Evolutionary conservation across 1,140 invertebrate genomes (phyloP).

Genomic region (Tetraneura akinire): DNA sequence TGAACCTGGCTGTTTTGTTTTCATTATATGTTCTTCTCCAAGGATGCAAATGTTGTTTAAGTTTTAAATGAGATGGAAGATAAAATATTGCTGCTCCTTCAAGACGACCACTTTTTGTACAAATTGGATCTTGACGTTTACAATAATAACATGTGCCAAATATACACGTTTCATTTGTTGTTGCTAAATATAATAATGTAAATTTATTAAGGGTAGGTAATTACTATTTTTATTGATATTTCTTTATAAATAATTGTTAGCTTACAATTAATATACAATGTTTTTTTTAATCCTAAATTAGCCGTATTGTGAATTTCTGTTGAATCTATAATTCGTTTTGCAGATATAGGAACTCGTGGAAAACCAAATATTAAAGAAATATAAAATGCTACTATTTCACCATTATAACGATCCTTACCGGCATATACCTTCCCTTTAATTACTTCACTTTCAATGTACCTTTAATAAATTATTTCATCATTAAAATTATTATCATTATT

Average conservation of each 20-base stretch:
- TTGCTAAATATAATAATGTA: slow-evolving; percentile 13
- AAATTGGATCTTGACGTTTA: slow-evolving; percentile 77
- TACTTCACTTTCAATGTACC: slow-evolving; percentile 74
- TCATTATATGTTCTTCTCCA: slow-evolving; percentile 86
- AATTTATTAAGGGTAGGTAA: background rate
- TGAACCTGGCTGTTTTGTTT: slow-evolving; percentile 67
- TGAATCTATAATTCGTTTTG: slow-evolving; percentile 76
- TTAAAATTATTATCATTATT: too few relatives aligned
- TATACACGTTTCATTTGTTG: slow-evolving; percentile 68
- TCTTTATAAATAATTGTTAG: too few relatives aligned
- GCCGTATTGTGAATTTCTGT: slow-evolving; percentile 56
- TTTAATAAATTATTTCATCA: slow-evolving; percentile 53
- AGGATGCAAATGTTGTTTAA: slow-evolving; percentile 73
- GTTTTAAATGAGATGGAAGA: slow-evolving; percentile 70
- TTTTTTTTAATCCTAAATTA: slow-evolving; percentile 29
- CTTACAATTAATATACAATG: slow-evolving; percentile 43
- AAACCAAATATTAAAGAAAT: slow-evolving; percentile 78
- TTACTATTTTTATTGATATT: too few relatives aligned
- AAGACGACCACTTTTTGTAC: slow-evolving; percentile 69
- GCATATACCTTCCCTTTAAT: slow-evolving; percentile 80
- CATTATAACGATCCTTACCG: slow-evolving; percentile 88
- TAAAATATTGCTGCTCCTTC: slow-evolving; percentile 86
- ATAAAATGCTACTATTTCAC: slow-evolving; percentile 95
- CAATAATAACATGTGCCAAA: slow-evolving; percentile 91
- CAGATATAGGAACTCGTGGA: slow-evolving; percentile 75